Conservation (phyloP, 1,140 invertebrate species). For the Vanessa atalanta region DNA sequence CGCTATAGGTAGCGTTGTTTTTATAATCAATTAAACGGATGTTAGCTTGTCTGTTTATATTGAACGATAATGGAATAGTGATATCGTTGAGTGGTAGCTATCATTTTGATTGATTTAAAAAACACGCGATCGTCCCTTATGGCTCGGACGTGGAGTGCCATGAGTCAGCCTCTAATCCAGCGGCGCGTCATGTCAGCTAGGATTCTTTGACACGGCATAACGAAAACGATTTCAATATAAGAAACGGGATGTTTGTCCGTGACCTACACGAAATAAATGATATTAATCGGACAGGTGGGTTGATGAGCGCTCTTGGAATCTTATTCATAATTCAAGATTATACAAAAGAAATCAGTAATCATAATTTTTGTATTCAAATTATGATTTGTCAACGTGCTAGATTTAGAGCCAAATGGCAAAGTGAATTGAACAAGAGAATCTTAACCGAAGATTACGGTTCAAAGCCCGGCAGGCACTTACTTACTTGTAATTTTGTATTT, state of each 20-base stretch:
- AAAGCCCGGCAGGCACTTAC: no score
- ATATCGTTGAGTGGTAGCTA: constrained; percentile 67
- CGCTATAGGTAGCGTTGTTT: constrained; percentile 46
- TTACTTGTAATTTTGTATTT: no score
- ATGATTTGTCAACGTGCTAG: no score
- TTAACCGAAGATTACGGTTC: no score
- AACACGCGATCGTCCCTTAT: constrained; percentile 57
- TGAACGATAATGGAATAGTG: constrained; percentile 59
- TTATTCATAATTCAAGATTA: constrained; percentile 23
- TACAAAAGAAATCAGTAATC: not conserved
- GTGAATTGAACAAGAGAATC: no score
- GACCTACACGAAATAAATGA: constrained; percentile 70
- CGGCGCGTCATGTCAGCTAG: constrained; percentile 59
- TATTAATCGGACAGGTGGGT: constrained; percentile 76
- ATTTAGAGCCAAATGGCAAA: no score
- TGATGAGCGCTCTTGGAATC: constrained; percentile 52
- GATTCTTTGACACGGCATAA: constrained; percentile 65
- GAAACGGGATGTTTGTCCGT: constrained; percentile 54
- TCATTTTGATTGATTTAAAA: constrained; percentile 68
- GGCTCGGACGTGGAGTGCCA: constrained; percentile 37
- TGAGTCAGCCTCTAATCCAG: constrained; percentile 65
- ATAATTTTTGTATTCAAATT: not conserved
- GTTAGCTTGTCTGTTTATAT: constrained; percentile 61
- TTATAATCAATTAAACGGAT: constrained; percentile 68
- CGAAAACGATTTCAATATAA: constrained; percentile 75